Evolutionary conservation across 2,113 vertebrate genomes (phyloP).

Genomic region (Gallinago jamesoni): DNA sequence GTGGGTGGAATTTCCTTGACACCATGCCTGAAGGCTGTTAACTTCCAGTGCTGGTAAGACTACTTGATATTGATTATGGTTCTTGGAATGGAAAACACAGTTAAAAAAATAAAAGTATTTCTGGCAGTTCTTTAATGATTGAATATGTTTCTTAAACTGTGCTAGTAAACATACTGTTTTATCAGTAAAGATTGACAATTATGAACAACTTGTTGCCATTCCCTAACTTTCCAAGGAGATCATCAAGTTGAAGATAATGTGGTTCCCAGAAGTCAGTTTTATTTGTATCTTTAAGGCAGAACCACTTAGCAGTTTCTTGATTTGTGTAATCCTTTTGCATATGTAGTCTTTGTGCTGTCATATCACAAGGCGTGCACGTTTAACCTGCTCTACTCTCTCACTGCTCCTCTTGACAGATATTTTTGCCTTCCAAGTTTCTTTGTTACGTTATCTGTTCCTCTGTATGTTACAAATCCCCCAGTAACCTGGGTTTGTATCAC

Average conservation of each 20-base stretch:
- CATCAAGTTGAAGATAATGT: not conserved
- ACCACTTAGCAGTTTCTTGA: constrained; percentile 16
- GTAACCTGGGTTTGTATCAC: not conserved
- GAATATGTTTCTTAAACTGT: not conserved
- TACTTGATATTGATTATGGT: not conserved
- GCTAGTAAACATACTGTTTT: not conserved
- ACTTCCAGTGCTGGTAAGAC: not conserved
- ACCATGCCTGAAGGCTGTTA: not conserved
- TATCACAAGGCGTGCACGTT: not conserved
- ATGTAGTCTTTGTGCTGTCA: not conserved
- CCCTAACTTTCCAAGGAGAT: not conserved
- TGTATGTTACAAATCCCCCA: not conserved
- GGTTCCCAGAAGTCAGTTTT: constrained; percentile 12
- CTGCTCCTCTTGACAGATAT: not conserved
- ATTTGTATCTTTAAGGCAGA: not conserved
- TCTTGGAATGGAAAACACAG: not conserved
- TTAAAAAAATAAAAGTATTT: not conserved
- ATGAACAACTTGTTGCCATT: not conserved
- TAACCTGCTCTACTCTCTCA: not conserved
- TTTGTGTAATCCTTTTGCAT: constrained; percentile 36
- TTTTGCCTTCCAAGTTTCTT: not conserved
- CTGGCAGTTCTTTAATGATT: not conserved
- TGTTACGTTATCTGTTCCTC: not conserved
- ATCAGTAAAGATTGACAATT: not conserved
- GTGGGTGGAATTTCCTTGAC: not conserved